Base-by-base conservation (phyloP, 2,888 invertebrate species). In the Athrips mouffetella region DNA sequence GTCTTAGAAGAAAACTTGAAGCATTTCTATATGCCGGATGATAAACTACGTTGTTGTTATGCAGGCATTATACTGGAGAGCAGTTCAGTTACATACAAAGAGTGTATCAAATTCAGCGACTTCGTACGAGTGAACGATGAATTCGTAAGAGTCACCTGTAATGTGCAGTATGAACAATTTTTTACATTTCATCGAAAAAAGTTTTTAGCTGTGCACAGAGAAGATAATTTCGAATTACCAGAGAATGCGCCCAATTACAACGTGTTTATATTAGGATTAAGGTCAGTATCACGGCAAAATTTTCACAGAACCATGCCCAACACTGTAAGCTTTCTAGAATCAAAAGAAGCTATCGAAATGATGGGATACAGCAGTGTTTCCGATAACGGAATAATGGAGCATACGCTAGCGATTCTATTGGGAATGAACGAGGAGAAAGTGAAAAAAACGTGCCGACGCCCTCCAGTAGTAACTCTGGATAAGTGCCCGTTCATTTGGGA, bases 281-380 rank as follows among this genome's bases (percentile, higher is more conserved):
- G 96, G 70, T 93, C 94, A 6, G 90, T 96, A 13, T 96, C 96
- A 0, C 90, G 95, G 55, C 78, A 94, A 41, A 95, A 96, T 72
- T 92, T 96, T 56, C 91, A 93, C 48, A 90, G 96, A n/a, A 94
- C 93, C 65, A 93, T 96, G 93, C 93, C 92, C 0, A 82, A 87
- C 54, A 94, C 94, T 0, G 76, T 89, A 13, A 62, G 80, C 6
- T 89, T 89, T 45, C 76, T 95, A 39, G 78, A 86, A 16, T 67
- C 90, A 1, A 71, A 92, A 23, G 86, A 88, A 0, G 92, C 92
- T 10, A 84, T 94, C 10, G 95, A 95, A 66, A 88, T 97, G 70
- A 73, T 92, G 54, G 97, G 97, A 1, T 96, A 95, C 74, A 96
- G 93, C 67, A 97, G 96, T 84, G 92, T 97, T 2, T 96, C 91